Evolutionary conservation across 2,888 invertebrate species (phyloP), one percentile per base, ranked within the genome.

Genomic region (Pantelozetes paolii): DNA sequence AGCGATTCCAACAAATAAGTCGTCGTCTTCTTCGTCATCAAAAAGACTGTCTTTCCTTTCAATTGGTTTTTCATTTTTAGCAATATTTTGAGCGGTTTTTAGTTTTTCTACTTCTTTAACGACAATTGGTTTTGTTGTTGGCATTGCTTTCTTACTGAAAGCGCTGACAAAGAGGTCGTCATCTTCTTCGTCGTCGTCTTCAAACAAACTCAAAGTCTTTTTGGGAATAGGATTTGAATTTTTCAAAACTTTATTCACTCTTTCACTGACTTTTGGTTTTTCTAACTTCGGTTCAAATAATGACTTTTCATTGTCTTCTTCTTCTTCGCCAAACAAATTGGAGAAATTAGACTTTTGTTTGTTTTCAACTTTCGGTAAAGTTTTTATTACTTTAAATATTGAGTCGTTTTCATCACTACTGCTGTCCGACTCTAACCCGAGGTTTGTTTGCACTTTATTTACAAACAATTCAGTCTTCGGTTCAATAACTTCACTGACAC

Each of bases 1-100:
- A 45, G 40, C n/a, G 18, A 69, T 26, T 18, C 18, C 26, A 69
- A 42, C 59, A 23, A 73, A 73, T 69, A 73, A 30, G 50, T 73
- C 73, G 20, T 48, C 69, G 28, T 73, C 73, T 28, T 73, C 73
- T 36, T 71, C 71, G 30, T 72, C 72, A 69, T 73, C 73, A 28
- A 59, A 59, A 28, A 59, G 59, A 59, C 30, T 32, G 13, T 26
- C 23, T 26, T 59, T 59, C 2, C 13, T 8, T 28, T 28, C 18
- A 13, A 57, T 23, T 32, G 59, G 59, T 59, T 26, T 59, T 5
- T 28, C 26, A 8, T 28, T 28, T 28, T 28, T n/a, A 30, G 36
- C 5, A 5, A 36, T 5, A 36, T 36, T 11, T 20, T n/a, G 50
- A 20, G 20, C n/a, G 6, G n/a, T 28, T 59, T 8, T n/a, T n/a